Conservation (phyloP, 2,888 invertebrate species). For the Cephus pygmeus region DNA sequence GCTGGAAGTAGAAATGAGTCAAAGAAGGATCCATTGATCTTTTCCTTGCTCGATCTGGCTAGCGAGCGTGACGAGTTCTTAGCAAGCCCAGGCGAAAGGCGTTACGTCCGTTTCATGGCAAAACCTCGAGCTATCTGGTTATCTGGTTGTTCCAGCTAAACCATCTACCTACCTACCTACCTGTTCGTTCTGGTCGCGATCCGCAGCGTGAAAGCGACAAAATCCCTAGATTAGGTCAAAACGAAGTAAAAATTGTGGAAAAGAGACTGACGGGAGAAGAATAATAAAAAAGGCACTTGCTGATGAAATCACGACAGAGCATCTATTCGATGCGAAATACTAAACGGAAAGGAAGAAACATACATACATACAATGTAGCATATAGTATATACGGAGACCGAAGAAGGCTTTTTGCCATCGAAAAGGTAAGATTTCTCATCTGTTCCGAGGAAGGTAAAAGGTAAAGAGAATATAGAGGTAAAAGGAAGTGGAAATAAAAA, state of each 20-base stretch:
- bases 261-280: neutral
- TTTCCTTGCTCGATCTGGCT: neutral
- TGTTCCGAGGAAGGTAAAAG: neutral
- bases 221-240: constrained; percentile 17
- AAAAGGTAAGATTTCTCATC: neutral
- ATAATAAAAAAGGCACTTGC: neutral
- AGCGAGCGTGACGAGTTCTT: neutral
- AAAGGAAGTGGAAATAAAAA: constrained; percentile 11
- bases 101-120: neutral
- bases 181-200: constrained; percentile 47
- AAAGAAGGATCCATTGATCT: neutral
- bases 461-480: too few species aligned
- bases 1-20: neutral
- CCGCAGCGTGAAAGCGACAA: constrained; percentile 43
- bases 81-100: constrained; percentile 2
- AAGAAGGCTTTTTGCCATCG: neutral
- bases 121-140: neutral
- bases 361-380: neutral
- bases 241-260: neutral
- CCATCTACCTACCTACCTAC: constrained; percentile 33
- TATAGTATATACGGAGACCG: neutral
- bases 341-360: neutral
- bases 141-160: neutral
- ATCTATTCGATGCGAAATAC: neutral
- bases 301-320: neutral